Percentiles rank a stretch among this genome's conserved stretches.
These are phyloP conservation scores for Sinella curviseta DNA, from an alignment of 1,140 invertebrate species.

Conservation along the genomic window DNA sequence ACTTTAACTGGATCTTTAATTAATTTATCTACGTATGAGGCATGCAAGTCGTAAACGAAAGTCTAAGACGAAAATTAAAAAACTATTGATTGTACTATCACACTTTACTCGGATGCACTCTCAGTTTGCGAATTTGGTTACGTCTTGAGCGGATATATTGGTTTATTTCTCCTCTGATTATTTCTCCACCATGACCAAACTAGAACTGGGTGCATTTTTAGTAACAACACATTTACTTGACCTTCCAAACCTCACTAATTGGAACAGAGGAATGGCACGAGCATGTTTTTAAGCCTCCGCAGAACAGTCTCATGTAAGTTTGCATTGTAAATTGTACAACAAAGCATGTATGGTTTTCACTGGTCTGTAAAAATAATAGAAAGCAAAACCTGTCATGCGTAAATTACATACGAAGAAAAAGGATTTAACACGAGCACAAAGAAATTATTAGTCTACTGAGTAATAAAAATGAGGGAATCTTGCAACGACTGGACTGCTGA, in stretches of 20 bases:
- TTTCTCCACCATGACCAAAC: background rate
- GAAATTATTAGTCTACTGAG: too few relatives aligned
- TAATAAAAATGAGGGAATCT: background rate
- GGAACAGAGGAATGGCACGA: background rate
- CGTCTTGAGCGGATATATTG: background rate
- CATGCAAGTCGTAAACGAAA: too few relatives aligned
- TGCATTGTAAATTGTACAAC: background rate
- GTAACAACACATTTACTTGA: background rate
- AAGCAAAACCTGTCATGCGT: background rate
- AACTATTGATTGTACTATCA: background rate
- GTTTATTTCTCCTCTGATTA: background rate
- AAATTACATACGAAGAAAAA: background rate
- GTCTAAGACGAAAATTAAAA: too few relatives aligned
- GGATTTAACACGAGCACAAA: background rate
- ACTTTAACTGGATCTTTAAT: too few relatives aligned
- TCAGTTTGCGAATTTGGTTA: too few relatives aligned
- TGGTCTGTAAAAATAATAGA: background rate
- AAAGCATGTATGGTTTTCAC: background rate
- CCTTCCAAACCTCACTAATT: background rate
- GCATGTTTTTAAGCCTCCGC: background rate
- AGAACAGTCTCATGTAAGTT: background rate
- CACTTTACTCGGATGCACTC: too few relatives aligned
- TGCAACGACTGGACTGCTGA: too few relatives aligned
- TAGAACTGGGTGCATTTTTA: too few relatives aligned
- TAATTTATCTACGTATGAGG: too few relatives aligned